Evolutionary conservation across 2,888 invertebrate genomes (phyloP), one percentile per base, ranked within the genome.

Genomic region (Pyrrhia umbra): DNA sequence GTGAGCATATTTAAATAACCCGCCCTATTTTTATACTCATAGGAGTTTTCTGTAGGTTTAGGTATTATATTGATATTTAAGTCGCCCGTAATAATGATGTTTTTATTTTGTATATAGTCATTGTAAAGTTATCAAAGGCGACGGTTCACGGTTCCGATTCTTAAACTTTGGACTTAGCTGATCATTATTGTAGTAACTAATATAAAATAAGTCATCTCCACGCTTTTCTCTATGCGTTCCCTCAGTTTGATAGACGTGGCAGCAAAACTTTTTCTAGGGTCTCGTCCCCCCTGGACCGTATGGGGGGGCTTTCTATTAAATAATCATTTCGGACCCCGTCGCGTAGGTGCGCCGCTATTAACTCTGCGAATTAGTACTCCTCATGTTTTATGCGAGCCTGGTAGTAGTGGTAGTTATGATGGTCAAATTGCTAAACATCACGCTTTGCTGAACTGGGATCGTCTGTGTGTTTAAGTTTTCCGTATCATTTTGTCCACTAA

Each of bases 251-350:
- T 92, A 89, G 92, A 92, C 91, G 89, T 87, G 87, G 85, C 83
- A 85, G 84, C 82, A 85, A 86, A 92, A 92, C 90, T 93, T 93
- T 93, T 93, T 92, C 92, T 90, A 89, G 89, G 90, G 88, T 83
- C 84, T 80, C 85, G 86, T 87, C 90, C 92, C 93, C 85, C 83
- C n/a, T 42, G 75, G 73, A 77, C 79, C 80, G 88, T 63, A 82
- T 82, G 81, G 81, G 84, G 86, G 82, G 86, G 82, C 88, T 81
- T 88, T 89, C 90, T 91, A 92, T 92, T 92, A 92, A 92, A 92
- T 92, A 92, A 92, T 92, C 90, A 92, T 92, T 91, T 88, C 84
- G 88, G 78, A 85, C 85, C 85, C 84, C 86, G 87, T 82, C 82
- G 84, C 75, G 84, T 89, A 88, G 88, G 87, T 88, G 88, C 85